Conservation (phyloP, 2,113 vertebrate species). For the Zootoca vivipara region DNA sequence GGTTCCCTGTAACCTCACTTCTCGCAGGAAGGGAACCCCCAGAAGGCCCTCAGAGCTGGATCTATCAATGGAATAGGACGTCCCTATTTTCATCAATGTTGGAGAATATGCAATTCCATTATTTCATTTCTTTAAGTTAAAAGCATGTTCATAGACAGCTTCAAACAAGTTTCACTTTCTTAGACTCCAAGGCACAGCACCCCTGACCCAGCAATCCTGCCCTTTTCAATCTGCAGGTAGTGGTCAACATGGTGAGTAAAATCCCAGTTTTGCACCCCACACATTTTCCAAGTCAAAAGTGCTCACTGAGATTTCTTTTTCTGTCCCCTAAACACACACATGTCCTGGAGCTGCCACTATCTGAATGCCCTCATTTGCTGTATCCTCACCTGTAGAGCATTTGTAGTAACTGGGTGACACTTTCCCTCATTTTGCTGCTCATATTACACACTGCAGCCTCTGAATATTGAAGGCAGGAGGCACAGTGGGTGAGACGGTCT, state of each 20-base stretch:
- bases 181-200: background rate
- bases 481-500: background rate
- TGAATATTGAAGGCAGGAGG: background rate
- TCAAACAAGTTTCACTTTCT: background rate
- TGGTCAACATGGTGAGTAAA: background rate
- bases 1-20: too few species aligned
- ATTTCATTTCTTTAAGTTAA: background rate
- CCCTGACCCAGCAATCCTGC: too few species aligned
- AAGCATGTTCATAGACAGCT: background rate
- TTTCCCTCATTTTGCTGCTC: slow-evolving; percentile 27
- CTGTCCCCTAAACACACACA: too few species aligned
- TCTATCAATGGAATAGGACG: too few species aligned
- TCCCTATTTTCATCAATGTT: too few species aligned
- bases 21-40: too few species aligned
- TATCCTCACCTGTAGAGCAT: slow-evolving; percentile 44
- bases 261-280: background rate
- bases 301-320: background rate
- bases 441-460: background rate
- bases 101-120: too few species aligned
- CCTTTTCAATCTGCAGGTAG: background rate
- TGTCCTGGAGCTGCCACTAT: background rate
- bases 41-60: too few species aligned
- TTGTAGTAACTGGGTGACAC: slow-evolving; percentile 19
- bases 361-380: slow-evolving; percentile 36
- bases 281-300: background rate